These are phyloP conservation scores for Unio delphinus DNA, from an alignment of 2,888 invertebrate genomes.

Conservation along the genomic window DNA sequence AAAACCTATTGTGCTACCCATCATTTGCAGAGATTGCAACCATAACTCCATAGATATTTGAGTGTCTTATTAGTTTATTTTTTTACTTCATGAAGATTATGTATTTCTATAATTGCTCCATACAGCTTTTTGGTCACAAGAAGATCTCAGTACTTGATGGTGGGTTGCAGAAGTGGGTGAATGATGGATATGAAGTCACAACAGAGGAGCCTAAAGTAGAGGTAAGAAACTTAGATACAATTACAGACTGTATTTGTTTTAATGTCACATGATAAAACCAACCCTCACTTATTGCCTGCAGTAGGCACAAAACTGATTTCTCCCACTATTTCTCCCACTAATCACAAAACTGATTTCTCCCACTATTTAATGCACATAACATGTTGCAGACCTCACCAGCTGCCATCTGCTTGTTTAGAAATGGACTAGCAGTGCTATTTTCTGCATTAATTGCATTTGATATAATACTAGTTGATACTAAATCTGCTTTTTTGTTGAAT, in stretches of 20 bases:
- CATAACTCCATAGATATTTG: not conserved
- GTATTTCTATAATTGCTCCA: constrained; percentile 1
- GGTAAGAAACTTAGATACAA: constrained; percentile 24
- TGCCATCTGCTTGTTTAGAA: not conserved
- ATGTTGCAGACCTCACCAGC: no score
- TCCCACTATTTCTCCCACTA: no score
- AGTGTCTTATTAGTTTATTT: not conserved
- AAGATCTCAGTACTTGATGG: constrained; percentile 57
- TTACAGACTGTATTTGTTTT: not conserved
- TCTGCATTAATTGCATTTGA: no score
- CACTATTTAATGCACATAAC: no score
- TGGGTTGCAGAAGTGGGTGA: constrained; percentile 51
- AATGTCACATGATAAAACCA: not conserved
- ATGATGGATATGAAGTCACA: constrained; percentile 50
- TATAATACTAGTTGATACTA: no score
- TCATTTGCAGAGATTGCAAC: not conserved
- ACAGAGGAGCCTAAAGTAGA: constrained; percentile 43
- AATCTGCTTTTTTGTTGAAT: no score
- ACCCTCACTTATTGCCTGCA: no score
- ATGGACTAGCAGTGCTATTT: no score
- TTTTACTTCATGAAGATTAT: not conserved
- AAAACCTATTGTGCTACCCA: no score
- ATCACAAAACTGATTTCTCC: not conserved
- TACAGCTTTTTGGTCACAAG: constrained; percentile 52
- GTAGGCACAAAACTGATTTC: not conserved